Evolutionary conservation across 1,140 invertebrate species (phyloP), one percentile per base, ranked within the genome.

Genomic region (Drosophila ohnishii): DNA sequence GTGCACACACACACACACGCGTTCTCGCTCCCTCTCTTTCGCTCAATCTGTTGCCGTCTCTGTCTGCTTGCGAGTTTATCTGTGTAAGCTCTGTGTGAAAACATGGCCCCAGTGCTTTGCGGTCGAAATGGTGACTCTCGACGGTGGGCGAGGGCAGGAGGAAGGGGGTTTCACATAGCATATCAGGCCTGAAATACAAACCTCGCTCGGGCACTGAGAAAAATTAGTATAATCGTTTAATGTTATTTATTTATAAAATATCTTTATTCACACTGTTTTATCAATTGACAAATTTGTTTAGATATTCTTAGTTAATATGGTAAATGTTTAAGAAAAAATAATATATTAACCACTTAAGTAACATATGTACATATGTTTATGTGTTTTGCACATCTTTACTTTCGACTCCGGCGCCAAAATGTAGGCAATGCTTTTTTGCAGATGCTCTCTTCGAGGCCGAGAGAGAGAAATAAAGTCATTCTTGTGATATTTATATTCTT

Each of bases 1-100:
- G 62, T 79, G 69, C 69, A 57, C 57, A 34, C 34, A 53, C 51
- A 32, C 25, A 34, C 16, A 34, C 11, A 5, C 19, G 13, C 59
- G 28, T 37, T 55, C 53, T 14, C 28, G 30, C n/a, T 10, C 22
- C 42, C 35, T 35, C 45, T 25, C 59, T 42, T 40, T 37, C 42
- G 7, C 28, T 0, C 30, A 25, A 9, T 11, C 13, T 37, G 25
- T 30, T 19, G 25, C 28, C 34, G 13, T 32, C 53, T 37, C 35
- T 32, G n/a, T 50, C 42, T 30, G 47, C 42, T 45, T 60, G 64
- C 47, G 77, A 59, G 73, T 66, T 71, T 75, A 75, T 75, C 72
- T 76, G 73, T 87, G 84, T 87, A 87, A 88, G 84, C 84, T 87
- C 80, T 88, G 84, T 88, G 85, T 89, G 84, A 88, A 88, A 88